These are phyloP conservation scores for Scytalopus superciliaris DNA, from an alignment of 2,113 vertebrate genomes.

Conservation along the genomic window DNA sequence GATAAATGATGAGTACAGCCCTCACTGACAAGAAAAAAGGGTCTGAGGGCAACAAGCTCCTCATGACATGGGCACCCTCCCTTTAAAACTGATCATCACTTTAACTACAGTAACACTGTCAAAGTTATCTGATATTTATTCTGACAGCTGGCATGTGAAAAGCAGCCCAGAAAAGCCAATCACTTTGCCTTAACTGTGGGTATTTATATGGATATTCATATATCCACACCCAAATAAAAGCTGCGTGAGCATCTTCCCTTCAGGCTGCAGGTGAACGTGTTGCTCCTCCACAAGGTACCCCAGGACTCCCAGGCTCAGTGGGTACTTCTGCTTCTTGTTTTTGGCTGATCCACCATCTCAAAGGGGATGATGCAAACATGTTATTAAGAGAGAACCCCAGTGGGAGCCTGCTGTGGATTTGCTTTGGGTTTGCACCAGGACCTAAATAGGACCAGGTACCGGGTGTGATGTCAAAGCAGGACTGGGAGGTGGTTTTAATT, in stretches of 20 bases:
- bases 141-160: neutral
- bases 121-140: fast-evolving
- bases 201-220: neutral
- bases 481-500: neutral
- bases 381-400: neutral
- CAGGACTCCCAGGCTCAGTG: neutral
- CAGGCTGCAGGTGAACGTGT: neutral
- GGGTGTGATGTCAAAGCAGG: neutral
- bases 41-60: neutral
- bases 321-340: too few relatives aligned
- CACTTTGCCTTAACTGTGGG: neutral
- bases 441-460: neutral
- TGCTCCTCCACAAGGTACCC: neutral
- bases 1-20: neutral
- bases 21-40: neutral
- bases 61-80: neutral
- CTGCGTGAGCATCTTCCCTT: neutral
- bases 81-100: too few relatives aligned
- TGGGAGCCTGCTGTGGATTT: neutral
- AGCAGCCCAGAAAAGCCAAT: neutral
- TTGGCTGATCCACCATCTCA: neutral
- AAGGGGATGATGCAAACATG: neutral
- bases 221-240: neutral
- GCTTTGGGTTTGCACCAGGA: neutral
- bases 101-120: neutral